Evolutionary conservation across 92 coral and sea anemone species (phyloP).

Genomic region (Paragorgia papillata): DNA sequence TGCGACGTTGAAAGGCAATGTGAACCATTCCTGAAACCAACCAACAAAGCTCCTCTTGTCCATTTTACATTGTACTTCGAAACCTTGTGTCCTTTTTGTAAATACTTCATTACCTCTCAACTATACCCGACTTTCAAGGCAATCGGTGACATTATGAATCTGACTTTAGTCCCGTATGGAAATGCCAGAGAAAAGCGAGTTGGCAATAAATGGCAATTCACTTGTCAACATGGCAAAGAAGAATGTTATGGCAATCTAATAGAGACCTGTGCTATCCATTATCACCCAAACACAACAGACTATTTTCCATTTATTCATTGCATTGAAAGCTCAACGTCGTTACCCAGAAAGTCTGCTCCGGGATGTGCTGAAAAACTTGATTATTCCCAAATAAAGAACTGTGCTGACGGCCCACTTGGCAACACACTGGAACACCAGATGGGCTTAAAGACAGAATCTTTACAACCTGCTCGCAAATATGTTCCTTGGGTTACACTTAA

Average conservation of each 20-base stretch:
- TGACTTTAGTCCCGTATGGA: conserved; percentile 73
- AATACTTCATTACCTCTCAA: conserved; percentile 56
- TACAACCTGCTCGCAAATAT: conserved; percentile 65
- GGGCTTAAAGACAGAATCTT: conserved; percentile 67
- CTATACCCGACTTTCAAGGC: conserved; percentile 66
- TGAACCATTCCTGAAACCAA: neutral
- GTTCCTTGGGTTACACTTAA: conserved; percentile 80
- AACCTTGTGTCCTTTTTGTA: conserved; percentile 77
- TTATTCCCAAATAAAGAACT: conserved; percentile 58
- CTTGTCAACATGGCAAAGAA: conserved; percentile 72
- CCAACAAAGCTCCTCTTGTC: conserved; percentile 51
- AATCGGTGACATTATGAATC: conserved; percentile 60
- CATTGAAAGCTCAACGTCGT: conserved; percentile 41
- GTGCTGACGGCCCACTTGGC: conserved; percentile 60
- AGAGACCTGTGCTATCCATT: conserved; percentile 65
- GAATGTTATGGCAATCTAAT: conserved; percentile 75
- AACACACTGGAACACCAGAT: conserved; percentile 73
- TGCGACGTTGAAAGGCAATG: conserved; percentile 35
- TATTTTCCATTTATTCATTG: conserved; percentile 69
- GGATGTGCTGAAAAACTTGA: conserved; percentile 68
- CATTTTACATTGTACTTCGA: conserved; percentile 65
- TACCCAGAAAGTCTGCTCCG: conserved; percentile 46
- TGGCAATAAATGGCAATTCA: conserved; percentile 59
- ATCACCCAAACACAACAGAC: conserved; percentile 48
- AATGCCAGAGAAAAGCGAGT: conserved; percentile 55